A percentile compares a stretch with the other conserved stretches of the same genome.
phyloP scores from a whole-genome alignment of 2,113 vertebrate species.

The Apaloderma vittatum region DNA sequence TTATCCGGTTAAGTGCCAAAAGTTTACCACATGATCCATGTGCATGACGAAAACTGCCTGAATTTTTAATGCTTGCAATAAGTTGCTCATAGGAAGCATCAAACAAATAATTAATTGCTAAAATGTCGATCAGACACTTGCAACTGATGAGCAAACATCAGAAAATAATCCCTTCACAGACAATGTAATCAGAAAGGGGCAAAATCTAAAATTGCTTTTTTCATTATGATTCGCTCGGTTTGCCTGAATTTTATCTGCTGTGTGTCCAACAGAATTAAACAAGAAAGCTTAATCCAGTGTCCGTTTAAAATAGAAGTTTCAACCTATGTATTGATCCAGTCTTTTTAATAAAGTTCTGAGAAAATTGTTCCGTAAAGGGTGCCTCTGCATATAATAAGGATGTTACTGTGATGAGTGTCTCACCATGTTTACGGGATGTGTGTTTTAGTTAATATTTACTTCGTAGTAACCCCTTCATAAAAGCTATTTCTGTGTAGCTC shows the following conservation, averaged over 20 bases:
- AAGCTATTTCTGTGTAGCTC: background rate
- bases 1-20: background rate
- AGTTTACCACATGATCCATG: conserved; percentile 16
- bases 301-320: background rate
- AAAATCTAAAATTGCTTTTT: conserved; percentile 6
- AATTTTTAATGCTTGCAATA: conserved; percentile 14
- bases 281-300: background rate
- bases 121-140: conserved; percentile 29
- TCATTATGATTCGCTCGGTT: background rate
- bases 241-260: background rate
- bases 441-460: background rate
- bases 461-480: background rate
- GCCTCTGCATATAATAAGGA: background rate
- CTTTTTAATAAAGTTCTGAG: background rate
- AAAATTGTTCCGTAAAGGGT: background rate
- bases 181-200: background rate
- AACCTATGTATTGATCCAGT: background rate
- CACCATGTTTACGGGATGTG: background rate
- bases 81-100: background rate
- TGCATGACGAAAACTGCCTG: background rate
- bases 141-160: conserved; percentile 9
- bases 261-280: background rate
- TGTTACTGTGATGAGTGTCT: background rate
- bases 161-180: conserved; percentile 20
- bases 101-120: conserved; percentile 46